Conservation (phyloP, 2,797 vertebrate species). For the Ciconia nigra region DNA sequence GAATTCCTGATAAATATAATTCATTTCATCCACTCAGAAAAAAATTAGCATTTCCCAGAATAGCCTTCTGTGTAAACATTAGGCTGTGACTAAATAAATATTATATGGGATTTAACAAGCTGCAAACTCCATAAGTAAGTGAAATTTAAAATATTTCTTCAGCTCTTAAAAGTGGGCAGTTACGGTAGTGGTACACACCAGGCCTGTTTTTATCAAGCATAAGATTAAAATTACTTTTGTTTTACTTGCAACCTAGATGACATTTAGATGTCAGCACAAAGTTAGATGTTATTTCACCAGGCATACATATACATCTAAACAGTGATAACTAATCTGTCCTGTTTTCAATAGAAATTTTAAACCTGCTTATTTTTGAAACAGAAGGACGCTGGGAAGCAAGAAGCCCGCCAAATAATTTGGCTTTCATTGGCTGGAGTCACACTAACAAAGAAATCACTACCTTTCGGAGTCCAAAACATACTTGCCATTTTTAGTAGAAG, state of each 20-base stretch:
- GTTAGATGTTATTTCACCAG: not conserved
- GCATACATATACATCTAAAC: not conserved
- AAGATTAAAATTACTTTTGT: not conserved
- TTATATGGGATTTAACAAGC: slow-evolving; percentile 2
- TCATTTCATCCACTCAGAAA: not conserved
- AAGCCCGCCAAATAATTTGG: not conserved
- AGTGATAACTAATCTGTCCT: not conserved
- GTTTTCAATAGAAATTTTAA: slow-evolving; percentile 4
- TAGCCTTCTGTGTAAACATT: slow-evolving; percentile 46
- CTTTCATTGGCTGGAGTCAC: not conserved
- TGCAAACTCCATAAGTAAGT: not conserved
- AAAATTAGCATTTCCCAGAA: slow-evolving; percentile 20
- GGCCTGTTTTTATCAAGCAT: not conserved
- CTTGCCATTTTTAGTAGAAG: not conserved
- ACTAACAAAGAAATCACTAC: not conserved
- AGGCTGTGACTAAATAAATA: slow-evolving; percentile 36
- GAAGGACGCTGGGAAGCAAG: not conserved
- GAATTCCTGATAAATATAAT: slow-evolving; percentile 56
- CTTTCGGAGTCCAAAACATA: not conserved
- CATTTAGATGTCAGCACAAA: not conserved
- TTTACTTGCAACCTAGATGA: not conserved
- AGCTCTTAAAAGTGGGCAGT: not conserved
- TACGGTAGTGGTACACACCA: not conserved
- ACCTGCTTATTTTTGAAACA: not conserved
- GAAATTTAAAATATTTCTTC: slow-evolving; percentile 11